Evolutionary conservation across 2,888 invertebrate species (phyloP).

Genomic region (Geotrupes spiniger): DNA sequence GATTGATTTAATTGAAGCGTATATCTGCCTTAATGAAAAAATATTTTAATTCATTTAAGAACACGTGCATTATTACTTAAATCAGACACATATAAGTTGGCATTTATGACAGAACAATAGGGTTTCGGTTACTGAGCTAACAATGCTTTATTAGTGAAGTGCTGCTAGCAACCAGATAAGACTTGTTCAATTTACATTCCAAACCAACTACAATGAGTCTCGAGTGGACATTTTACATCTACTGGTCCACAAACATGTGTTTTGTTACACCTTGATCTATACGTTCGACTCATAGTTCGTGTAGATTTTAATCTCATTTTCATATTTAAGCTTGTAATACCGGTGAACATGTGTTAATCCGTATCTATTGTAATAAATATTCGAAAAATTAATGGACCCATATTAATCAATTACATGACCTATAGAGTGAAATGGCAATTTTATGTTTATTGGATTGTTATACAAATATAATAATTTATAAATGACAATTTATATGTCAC

Average conservation of each 20-base stretch:
- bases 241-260: constrained; percentile 36
- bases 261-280: constrained; percentile 33
- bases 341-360: constrained; percentile 19
- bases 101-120: constrained; percentile 43
- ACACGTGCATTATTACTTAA: constrained; percentile 28
- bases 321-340: constrained; percentile 17
- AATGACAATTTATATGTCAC: no score
- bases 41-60: constrained; percentile 5
- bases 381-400: background rate
- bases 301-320: constrained; percentile 20
- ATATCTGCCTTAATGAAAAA: no score
- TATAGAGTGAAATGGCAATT: no score
- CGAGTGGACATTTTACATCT: constrained; percentile 48
- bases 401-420: no score
- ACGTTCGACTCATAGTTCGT: constrained; percentile 14
- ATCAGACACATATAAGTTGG: constrained; percentile 35
- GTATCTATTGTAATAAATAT: constrained; percentile 9
- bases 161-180: constrained; percentile 47
- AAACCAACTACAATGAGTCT: constrained; percentile 44
- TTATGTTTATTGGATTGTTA: no score
- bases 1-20: no score
- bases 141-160: constrained; percentile 50
- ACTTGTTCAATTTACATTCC: constrained; percentile 51
- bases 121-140: constrained; percentile 47
- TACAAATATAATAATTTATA: no score